These are phyloP conservation scores for Cephus spinipes DNA, from an alignment of 2,888 invertebrate species.

Conservation along the genomic window DNA sequence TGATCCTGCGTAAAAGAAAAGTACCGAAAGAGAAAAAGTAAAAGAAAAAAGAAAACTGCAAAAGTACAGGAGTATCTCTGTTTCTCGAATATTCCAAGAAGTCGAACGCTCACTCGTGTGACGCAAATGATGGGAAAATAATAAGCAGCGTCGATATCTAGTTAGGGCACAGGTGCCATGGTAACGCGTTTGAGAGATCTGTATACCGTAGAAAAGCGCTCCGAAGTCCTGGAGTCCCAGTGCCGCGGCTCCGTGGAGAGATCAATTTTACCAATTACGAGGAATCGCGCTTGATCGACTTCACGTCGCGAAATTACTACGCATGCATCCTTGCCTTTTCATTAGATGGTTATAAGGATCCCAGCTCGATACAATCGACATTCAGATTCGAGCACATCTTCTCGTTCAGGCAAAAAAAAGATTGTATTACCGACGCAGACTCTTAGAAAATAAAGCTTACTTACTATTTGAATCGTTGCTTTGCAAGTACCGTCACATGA, in stretches of 20 bases:
- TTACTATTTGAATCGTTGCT: background rate
- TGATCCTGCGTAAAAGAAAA: background rate
- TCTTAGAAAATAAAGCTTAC: no score
- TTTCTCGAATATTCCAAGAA: background rate
- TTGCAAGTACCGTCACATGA: no score
- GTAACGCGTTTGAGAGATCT: constrained; percentile 14
- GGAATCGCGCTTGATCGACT: constrained; percentile 49
- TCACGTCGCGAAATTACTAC: constrained; percentile 42
- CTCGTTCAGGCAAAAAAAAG: background rate
- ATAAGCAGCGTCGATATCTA: constrained; percentile 14
- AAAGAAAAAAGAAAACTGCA: background rate
- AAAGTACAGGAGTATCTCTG: constrained; percentile 2
- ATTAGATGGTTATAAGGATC: constrained; percentile 16
- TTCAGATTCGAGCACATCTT: background rate
- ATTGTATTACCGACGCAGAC: background rate
- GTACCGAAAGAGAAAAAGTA: constrained; percentile 18
- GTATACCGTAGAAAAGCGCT: constrained; percentile 15
- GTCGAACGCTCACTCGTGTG: background rate
- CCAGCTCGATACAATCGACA: background rate
- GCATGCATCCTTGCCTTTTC: constrained; percentile 24
- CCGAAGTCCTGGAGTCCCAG: background rate
- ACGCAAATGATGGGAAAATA: constrained; percentile 13
- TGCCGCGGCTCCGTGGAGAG: background rate
- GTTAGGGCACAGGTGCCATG: constrained; percentile 18
- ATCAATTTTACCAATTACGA: constrained; percentile 50